These are phyloP conservation scores for Cassiopea andromeda DNA, from an alignment of 30 jellyfish, hydroid and myxozoan genomes.

Conservation along the genomic window DNA sequence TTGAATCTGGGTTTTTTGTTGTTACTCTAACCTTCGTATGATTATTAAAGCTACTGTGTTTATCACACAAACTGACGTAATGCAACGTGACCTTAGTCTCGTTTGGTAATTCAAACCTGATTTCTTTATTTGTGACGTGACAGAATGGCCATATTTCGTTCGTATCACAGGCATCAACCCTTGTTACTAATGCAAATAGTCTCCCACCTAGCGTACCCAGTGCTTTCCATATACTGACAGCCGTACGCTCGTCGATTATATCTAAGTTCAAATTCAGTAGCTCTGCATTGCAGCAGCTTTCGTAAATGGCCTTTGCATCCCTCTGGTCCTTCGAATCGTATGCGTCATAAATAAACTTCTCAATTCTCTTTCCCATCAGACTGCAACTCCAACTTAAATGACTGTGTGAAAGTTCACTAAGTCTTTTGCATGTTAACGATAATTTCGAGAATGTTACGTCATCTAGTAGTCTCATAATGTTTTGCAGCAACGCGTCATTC, in stretches of 20 bases:
- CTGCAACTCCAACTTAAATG: constrained; percentile 30
- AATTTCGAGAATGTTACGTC: background rate
- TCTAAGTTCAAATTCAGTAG: constrained; percentile 9
- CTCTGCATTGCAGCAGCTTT: constrained; percentile 59
- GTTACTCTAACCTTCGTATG: constrained; percentile 26
- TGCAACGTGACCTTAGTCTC: background rate
- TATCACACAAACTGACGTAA: constrained; percentile 29
- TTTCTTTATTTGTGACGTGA: constrained; percentile 22
- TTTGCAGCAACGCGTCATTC: constrained; percentile 19
- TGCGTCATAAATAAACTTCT: constrained; percentile 1
- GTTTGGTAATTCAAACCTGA: constrained; percentile 1
- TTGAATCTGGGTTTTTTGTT: background rate
- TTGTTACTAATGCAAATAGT: constrained; percentile 17
- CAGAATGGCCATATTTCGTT: constrained; percentile 66
- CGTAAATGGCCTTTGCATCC: constrained; percentile 9
- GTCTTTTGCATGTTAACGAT: constrained; percentile 49
- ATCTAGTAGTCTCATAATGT: constrained; percentile 26
- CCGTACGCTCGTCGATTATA: background rate
- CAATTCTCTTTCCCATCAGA: constrained; percentile 46
- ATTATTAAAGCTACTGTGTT: constrained; percentile 31
- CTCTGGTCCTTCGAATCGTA: background rate
- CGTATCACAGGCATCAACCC: background rate
- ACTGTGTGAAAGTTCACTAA: constrained; percentile 20
- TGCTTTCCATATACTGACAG: background rate
- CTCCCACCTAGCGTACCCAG: constrained; percentile 39